Conservation (phyloP, 35 echinoderm and acorn worm species). For the Heliocidaris tuberculata region DNA sequence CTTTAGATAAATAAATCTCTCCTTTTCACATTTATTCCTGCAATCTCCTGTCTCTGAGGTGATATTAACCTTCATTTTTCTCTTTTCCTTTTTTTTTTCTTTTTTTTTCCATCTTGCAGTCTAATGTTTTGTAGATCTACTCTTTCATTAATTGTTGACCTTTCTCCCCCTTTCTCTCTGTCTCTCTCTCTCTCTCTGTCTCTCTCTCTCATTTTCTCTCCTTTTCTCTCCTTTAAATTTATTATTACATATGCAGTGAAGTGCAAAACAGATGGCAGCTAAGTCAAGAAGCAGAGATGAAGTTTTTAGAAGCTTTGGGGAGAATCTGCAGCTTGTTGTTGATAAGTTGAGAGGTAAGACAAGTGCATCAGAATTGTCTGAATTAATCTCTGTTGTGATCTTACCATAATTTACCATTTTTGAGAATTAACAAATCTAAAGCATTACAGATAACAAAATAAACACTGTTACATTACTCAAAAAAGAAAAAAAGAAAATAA, state of each 20-base stretch:
- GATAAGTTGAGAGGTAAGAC: slow-evolving; percentile 22
- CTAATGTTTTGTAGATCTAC: too few relatives aligned
- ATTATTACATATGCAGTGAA: not conserved
- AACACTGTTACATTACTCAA: too few relatives aligned
- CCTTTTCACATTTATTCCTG: not conserved
- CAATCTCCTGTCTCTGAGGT: not conserved
- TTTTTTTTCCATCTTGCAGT: too few relatives aligned
- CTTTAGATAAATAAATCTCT: too few relatives aligned
- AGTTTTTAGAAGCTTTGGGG: slow-evolving; percentile 11
- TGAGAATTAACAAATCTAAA: not conserved
- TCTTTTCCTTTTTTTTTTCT: not conserved
- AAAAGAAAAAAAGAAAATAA: too few relatives aligned
- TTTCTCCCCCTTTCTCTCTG: too few relatives aligned
- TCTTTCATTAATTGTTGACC: too few relatives aligned
- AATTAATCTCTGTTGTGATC: not conserved
- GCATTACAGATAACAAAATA: not conserved
- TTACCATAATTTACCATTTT: not conserved
- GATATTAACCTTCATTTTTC: not conserved
- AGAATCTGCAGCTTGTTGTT: slow-evolving; percentile 33
- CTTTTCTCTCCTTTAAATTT: too few relatives aligned
- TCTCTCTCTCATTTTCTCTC: too few relatives aligned
- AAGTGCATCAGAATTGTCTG: not conserved
- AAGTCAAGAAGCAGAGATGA: not conserved
- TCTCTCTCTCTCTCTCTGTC: too few relatives aligned
- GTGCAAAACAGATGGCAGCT: slow-evolving; percentile 36